Percentiles rank a stretch among this genome's conserved stretches.
phyloP scores from a whole-genome alignment of 1,140 invertebrate species.

The Anthonomus grandis region DNA sequence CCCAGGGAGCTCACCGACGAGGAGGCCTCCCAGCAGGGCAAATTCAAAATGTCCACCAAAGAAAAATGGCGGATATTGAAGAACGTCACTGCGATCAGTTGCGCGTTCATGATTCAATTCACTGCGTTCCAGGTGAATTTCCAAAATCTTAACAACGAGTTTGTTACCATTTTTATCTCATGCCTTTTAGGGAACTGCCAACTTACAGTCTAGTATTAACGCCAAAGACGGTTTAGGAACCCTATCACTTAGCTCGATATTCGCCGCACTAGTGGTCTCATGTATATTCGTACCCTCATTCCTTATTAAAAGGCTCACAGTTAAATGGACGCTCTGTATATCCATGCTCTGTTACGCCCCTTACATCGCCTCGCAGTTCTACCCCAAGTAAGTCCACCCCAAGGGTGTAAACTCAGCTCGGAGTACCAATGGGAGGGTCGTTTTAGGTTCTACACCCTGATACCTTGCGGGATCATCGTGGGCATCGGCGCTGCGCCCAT shows the following conservation, averaged over 20 bases:
- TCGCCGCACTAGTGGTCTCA: constrained; percentile 83
- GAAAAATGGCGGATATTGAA: constrained; percentile 87
- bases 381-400: constrained; percentile 55
- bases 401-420: background rate
- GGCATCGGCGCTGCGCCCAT: constrained; percentile 91
- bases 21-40: constrained; percentile 64
- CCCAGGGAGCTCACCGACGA: constrained; percentile 59
- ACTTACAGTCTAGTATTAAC: constrained; percentile 85
- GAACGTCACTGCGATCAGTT: constrained; percentile 80
- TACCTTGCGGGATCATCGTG: constrained; percentile 86
- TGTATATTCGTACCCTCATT: constrained; percentile 91
- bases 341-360: constrained; percentile 90
- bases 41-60: constrained; percentile 69
- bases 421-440: background rate
- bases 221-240: constrained; percentile 79
- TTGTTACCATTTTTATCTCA: too few species aligned
- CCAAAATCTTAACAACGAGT: background rate
- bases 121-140: constrained; percentile 76
- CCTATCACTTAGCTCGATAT: constrained; percentile 80
- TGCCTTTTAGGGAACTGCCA: constrained; percentile 66
- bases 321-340: constrained; percentile 91
- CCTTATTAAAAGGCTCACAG: constrained; percentile 83
- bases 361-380: constrained; percentile 92
- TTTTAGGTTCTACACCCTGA: constrained; percentile 73
- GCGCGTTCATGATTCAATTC: constrained; percentile 90